Conservation (phyloP, 2,888 invertebrate species). For the Acholoe squamosa region DNA sequence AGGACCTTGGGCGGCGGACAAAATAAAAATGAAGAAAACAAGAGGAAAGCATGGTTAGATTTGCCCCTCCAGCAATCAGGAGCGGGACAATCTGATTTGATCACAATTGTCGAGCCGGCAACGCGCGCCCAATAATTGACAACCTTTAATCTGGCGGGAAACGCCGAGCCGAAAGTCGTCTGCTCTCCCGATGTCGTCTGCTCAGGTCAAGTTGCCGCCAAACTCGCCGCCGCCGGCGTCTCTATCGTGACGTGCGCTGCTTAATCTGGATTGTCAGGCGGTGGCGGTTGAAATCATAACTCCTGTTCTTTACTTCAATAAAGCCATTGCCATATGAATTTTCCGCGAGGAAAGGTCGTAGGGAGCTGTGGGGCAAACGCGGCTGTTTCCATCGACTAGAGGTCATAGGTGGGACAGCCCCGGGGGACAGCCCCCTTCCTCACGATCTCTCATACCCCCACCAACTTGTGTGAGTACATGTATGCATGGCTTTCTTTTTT, state of each 20-base stretch:
- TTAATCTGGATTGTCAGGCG: constrained; percentile 52
- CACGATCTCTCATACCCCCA: background rate
- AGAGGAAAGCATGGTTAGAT: background rate
- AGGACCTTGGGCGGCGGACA: background rate
- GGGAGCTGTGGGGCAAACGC: constrained; percentile 24
- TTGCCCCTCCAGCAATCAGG: constrained; percentile 16
- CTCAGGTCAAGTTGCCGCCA: constrained; percentile 49
- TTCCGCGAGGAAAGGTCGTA: background rate
- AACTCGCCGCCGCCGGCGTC: constrained; percentile 22
- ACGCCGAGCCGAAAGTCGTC: constrained; percentile 2
- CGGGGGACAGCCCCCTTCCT: too few relatives aligned
- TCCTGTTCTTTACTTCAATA: constrained; percentile 58
- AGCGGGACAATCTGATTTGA: constrained; percentile 50
- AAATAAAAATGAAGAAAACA: background rate
- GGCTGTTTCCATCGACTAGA: constrained; percentile 29
- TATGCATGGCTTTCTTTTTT: too few relatives aligned
- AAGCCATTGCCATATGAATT: constrained; percentile 53
- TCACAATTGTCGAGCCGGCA: constrained; percentile 41
- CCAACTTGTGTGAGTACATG: too few relatives aligned
- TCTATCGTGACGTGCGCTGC: constrained; percentile 45
- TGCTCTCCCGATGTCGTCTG: constrained; percentile 34
- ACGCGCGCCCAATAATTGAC: constrained; percentile 49
- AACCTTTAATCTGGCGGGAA: constrained; percentile 47
- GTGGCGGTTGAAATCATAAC: constrained; percentile 42
- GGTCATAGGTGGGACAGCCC: constrained; percentile 38